Conservation (phyloP, 2,113 vertebrate genomes). For the Limanda limanda region DNA sequence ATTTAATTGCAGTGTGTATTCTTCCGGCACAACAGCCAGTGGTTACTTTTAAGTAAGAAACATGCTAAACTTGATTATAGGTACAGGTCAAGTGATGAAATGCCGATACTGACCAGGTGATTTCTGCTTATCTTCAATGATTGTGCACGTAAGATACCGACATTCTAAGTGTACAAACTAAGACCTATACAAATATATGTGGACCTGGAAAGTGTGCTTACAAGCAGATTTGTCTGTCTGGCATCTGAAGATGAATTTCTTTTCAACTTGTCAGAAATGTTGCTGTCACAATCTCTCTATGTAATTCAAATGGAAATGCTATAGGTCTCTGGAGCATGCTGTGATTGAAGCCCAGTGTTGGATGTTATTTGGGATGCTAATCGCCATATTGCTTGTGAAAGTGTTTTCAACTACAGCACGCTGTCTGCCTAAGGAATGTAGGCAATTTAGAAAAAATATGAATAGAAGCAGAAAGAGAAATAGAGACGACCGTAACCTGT, state of each 20-base stretch:
- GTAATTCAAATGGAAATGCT: slow-evolving; percentile 19
- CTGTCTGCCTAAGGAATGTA: slow-evolving; percentile 28
- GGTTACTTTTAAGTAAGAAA: too few species aligned
- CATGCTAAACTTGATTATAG: too few species aligned
- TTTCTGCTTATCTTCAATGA: too few species aligned
- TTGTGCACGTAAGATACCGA: too few species aligned
- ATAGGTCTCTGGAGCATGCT: slow-evolving; percentile 5
- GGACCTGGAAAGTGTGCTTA: not conserved
- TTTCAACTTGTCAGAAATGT: slow-evolving; percentile 1
- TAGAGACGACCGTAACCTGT: not conserved
- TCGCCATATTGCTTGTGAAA: slow-evolving; percentile 20
- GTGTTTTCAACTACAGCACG: slow-evolving; percentile 32
- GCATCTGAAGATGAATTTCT: not conserved
- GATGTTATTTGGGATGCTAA: slow-evolving; percentile 37
- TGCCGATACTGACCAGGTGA: too few species aligned
- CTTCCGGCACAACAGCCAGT: too few species aligned
- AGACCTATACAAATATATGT: too few species aligned
- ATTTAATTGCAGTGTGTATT: too few species aligned
- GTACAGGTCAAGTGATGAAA: too few species aligned
- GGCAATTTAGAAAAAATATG: not conserved
- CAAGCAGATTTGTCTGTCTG: not conserved
- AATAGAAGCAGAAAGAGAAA: slow-evolving; percentile 2
- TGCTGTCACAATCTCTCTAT: slow-evolving; percentile 10
- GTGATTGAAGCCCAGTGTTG: not conserved
- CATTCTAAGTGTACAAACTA: not conserved